Evolutionary conservation across 2,888 invertebrate genomes (phyloP).

Genomic region (Ornithoptera alexandrae): DNA sequence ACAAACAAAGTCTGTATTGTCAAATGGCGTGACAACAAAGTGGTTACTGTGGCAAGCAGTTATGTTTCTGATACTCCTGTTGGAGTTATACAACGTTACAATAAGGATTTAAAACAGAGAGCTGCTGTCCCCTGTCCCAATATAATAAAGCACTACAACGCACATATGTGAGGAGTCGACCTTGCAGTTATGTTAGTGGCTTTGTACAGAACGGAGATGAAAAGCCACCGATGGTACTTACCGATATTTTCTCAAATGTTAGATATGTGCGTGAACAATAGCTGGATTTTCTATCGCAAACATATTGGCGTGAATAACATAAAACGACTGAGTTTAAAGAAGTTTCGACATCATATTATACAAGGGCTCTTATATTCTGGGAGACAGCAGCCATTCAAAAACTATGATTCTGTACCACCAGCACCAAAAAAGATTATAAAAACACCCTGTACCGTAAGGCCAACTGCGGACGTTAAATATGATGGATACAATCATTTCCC

Average conservation of each 20-base stretch:
- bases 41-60: too few relatives aligned
- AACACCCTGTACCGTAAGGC: constrained; percentile 15
- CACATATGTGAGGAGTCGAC: too few relatives aligned
- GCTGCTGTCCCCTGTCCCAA: too few relatives aligned
- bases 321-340: neutral
- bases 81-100: too few relatives aligned
- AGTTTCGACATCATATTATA: neutral
- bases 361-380: neutral
- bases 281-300: too few relatives aligned
- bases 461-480: constrained; percentile 33
- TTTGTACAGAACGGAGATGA: constrained; percentile 38
- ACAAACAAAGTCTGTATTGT: too few relatives aligned
- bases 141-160: too few relatives aligned
- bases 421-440: neutral
- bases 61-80: too few relatives aligned
- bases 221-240: constrained; percentile 35
- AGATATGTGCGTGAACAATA: constrained; percentile 13
- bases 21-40: too few relatives aligned
- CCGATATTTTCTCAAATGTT: constrained; percentile 24
- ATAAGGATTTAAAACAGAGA: too few relatives aligned
- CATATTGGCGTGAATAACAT: neutral
- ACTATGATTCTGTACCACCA: neutral
- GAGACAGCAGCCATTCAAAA: neutral
- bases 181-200: constrained; percentile 38
- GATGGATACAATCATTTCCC: constrained; percentile 34